phyloP scores from a whole-genome alignment of 2,113 vertebrate species.

The Mus spicilegus region DNA sequence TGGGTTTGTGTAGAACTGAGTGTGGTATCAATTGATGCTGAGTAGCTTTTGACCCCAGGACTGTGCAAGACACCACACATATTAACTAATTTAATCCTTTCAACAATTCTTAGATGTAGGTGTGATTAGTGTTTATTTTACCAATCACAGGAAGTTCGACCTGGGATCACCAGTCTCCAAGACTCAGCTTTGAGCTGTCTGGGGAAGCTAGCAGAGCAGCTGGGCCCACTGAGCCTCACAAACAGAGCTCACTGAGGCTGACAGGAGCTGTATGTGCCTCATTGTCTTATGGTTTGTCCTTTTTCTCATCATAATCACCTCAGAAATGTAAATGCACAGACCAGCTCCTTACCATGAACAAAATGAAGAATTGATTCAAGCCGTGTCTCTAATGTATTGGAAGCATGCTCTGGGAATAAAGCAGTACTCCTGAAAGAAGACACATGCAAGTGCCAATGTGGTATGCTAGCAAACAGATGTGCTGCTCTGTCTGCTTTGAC shows the following conservation, averaged over 20 bases:
- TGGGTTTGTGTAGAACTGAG: background rate
- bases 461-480: background rate
- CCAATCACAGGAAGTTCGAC: background rate
- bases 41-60: background rate
- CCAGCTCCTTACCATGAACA: background rate
- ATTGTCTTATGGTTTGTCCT: background rate
- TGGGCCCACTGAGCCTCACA: background rate
- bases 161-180: accelerated
- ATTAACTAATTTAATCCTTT: background rate
- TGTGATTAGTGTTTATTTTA: slow-evolving; percentile 5
- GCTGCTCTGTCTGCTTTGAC: background rate
- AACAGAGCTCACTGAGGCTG: background rate
- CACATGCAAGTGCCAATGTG: background rate
- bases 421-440: background rate
- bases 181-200: background rate
- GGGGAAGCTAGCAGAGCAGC: background rate
- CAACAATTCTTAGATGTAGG: background rate
- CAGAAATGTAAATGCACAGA: slow-evolving; percentile 8
- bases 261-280: background rate
- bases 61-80: background rate
- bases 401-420: background rate
- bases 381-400: background rate
- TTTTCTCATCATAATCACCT: background rate
- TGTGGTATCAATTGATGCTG: background rate
- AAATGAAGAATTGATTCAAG: background rate